Evolutionary conservation across 1,140 invertebrate species (phyloP).

Genomic region (Aphidius ervi): DNA sequence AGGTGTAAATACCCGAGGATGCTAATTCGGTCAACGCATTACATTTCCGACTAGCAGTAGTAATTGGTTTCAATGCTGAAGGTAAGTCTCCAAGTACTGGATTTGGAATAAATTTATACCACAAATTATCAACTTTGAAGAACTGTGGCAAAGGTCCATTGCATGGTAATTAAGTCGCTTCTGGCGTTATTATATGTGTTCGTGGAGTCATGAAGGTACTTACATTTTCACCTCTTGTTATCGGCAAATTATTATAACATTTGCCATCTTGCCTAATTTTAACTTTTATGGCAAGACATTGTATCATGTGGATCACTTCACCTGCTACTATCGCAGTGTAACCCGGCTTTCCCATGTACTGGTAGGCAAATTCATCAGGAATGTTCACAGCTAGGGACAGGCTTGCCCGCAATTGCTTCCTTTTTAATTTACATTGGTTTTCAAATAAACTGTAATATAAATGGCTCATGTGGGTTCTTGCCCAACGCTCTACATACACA

Average conservation of each 20-base stretch:
- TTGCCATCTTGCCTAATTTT: constrained; percentile 9
- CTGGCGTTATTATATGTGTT: too few relatives aligned
- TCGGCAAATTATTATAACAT: constrained; percentile 26
- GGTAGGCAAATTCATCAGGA: constrained; percentile 25
- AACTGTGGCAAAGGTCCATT: too few relatives aligned
- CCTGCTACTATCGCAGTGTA: constrained; percentile 21
- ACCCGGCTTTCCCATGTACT: constrained; percentile 21
- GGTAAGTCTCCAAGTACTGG: too few relatives aligned
- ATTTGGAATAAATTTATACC: too few relatives aligned
- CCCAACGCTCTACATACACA: constrained; percentile 17
- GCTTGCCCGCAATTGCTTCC: background rate
- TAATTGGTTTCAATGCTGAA: too few relatives aligned
- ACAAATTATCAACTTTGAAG: too few relatives aligned
- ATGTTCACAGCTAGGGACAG: constrained; percentile 7
- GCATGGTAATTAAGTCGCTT: too few relatives aligned
- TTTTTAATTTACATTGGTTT: constrained; percentile 10
- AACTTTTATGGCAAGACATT: constrained; percentile 22
- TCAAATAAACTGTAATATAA: constrained; percentile 5
- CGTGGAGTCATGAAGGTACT: too few relatives aligned
- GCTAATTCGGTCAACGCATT: too few relatives aligned
- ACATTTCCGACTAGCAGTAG: too few relatives aligned
- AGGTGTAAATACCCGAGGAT: too few relatives aligned
- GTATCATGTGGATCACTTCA: constrained; percentile 21
- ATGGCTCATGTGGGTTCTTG: constrained; percentile 6
- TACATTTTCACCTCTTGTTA: background rate